These are phyloP conservation scores for Liolophura sinensis DNA, from an alignment of 1,140 invertebrate species.

Conservation along the genomic window DNA sequence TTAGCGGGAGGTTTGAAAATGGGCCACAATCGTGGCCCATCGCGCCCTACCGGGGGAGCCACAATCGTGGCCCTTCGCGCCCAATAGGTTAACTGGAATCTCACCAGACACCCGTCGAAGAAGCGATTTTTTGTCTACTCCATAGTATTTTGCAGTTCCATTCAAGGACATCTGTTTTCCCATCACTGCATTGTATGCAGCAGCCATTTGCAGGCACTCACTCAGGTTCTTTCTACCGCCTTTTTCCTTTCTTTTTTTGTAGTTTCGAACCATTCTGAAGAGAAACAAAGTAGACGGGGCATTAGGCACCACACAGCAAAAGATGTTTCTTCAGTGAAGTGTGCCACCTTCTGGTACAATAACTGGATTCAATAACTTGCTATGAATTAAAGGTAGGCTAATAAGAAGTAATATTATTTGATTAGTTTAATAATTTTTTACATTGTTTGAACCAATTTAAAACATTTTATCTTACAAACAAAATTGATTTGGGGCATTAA, in stretches of 20 bases:
- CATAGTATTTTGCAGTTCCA: slow-evolving; percentile 7
- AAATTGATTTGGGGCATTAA: too few relatives aligned
- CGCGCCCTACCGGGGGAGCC: slow-evolving; percentile 13
- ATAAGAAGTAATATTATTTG: too few relatives aligned
- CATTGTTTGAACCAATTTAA: too few relatives aligned
- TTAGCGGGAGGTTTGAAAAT: slow-evolving; percentile 14
- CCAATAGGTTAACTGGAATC: slow-evolving; percentile 1
- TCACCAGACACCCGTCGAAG: neutral
- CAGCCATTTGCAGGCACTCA: neutral
- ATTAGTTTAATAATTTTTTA: too few relatives aligned
- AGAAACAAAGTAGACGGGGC: too few relatives aligned
- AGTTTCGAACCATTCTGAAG: slow-evolving; percentile 3
- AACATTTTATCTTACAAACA: too few relatives aligned
- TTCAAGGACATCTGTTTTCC: slow-evolving; percentile 2
- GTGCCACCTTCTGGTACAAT: too few relatives aligned
- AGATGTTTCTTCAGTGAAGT: too few relatives aligned
- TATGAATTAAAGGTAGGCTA: too few relatives aligned
- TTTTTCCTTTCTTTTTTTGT: slow-evolving; percentile 9
- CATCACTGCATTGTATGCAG: slow-evolving; percentile 4
- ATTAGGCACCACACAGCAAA: too few relatives aligned
- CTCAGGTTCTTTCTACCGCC: neutral
- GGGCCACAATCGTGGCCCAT: slow-evolving; percentile 9
- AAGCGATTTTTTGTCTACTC: slow-evolving; percentile 6
- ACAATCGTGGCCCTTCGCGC: slow-evolving; percentile 5
- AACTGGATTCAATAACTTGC: too few relatives aligned